These are phyloP conservation scores for Macaria liturata DNA, from an alignment of 2,888 invertebrate genomes.

Conservation along the genomic window DNA sequence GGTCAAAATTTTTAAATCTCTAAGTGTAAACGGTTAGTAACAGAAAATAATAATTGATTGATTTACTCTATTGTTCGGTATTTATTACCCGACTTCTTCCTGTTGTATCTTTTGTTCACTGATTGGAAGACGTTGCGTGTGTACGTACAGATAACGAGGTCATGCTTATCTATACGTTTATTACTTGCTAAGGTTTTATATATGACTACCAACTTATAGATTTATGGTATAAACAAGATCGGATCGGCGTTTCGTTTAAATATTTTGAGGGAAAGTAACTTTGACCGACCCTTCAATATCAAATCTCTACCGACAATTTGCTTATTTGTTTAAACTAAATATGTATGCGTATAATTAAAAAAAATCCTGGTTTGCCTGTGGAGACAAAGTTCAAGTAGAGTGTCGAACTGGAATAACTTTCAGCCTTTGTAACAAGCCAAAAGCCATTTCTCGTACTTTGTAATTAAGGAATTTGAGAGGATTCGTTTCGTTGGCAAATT, in stretches of 20 bases:
- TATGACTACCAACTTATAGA: constrained; percentile 20
- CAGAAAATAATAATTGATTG: constrained; percentile 27
- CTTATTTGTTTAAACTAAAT: no score
- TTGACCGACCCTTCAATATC: no score
- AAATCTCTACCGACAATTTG: no score
- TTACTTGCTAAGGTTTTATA: constrained; percentile 41
- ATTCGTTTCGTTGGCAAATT: constrained; percentile 8
- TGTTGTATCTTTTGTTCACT: constrained; percentile 47
- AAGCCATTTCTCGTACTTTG: constrained; percentile 12
- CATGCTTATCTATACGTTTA: constrained; percentile 55
- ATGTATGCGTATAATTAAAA: background rate
- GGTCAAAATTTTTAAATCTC: no score
- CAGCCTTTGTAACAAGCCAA: constrained; percentile 2
- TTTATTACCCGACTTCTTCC: constrained; percentile 38
- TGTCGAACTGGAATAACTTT: background rate
- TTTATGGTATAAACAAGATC: no score
- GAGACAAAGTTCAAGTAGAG: background rate
- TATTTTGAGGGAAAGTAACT: no score
- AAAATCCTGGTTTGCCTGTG: background rate
- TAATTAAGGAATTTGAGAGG: constrained; percentile 11
- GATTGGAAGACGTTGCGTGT: constrained; percentile 54
- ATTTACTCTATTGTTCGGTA: constrained; percentile 29
- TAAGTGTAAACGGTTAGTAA: background rate
- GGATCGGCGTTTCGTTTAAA: no score
- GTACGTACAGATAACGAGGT: constrained; percentile 63